Base-by-base conservation (phyloP, 2,113 vertebrate genomes). In the Pelecanus crispus region DNA sequence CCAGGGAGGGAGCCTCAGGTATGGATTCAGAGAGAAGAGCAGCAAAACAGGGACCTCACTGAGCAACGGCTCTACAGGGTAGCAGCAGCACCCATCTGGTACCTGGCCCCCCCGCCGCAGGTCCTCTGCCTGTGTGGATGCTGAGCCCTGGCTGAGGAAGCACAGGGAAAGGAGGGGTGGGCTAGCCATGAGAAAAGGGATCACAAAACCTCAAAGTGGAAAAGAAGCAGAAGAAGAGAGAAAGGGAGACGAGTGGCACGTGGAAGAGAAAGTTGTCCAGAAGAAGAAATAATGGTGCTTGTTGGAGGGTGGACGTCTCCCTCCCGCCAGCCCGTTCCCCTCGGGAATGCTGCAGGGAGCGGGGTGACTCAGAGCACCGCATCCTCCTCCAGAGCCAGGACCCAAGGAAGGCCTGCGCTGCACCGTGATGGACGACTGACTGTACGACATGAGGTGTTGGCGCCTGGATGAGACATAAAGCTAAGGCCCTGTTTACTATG, bases 401-500 rank as follows among this genome's bases (percentile, higher is more conserved):
- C 50, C 2, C 2, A 28, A 62, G 53, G 42, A 34, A n/a, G 20
- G 45, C 11, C 38, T 65, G 17, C 3, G 2, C 36, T 53, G 24
- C 24, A 19, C 34, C 3, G 0, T 3, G 36, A n/a, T 6, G 10
- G 44, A 15, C 1, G 1, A 13, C 29, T n/a, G 44, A 53, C 19
- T 66, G 31, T 8, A 7, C 0, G 0, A 29, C 1, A 1, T 17
- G n/a, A 78, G 19, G 6, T 77, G 45, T 7, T 85, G 45, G 21
- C 21, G 1, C 21, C 34, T 34, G 38, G 19, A 26, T 80, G 79
- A 83, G 32, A 55, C 58, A 77, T 25, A 70, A 73, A 88, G 29
- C 34, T 45, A 81, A 92, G 73, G 63, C 21, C 7, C 7, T 65
- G 44, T 68, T 65, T 92, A 25, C 55, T 59, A 11, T 32, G 17